Percentiles rank a stretch among this genome's conserved stretches.
phyloP scores from a whole-genome alignment of 2,797 vertebrate genomes.

The Pogonophryne albipinna region DNA sequence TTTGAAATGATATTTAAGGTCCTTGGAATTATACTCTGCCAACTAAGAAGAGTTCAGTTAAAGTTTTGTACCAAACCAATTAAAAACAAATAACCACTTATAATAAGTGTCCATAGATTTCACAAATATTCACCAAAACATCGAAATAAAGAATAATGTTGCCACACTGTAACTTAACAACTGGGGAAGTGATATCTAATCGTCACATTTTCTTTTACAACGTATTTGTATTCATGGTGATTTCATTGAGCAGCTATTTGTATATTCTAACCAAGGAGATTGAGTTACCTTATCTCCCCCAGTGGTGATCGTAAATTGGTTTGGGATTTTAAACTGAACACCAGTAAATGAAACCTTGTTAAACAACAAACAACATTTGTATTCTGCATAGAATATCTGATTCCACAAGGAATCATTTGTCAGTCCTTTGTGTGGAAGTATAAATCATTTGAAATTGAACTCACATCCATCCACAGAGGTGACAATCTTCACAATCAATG shows the following conservation, averaged over 20 bases:
- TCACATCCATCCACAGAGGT: neutral
- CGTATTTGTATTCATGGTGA: neutral
- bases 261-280: neutral
- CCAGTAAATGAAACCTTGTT: neutral
- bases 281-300: neutral
- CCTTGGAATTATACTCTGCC: neutral
- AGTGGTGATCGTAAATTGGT: neutral
- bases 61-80: neutral
- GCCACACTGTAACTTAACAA: too few relatives aligned
- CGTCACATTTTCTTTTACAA: too few relatives aligned
- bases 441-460: slow-evolving; percentile 4
- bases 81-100: neutral
- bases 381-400: neutral
- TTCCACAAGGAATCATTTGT: neutral
- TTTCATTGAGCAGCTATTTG: neutral
- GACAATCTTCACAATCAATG: neutral
- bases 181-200: too few relatives aligned
- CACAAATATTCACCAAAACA: too few relatives aligned
- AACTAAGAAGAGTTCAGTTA: neutral
- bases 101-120: neutral
- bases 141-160: too few relatives aligned
- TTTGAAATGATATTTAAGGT: slow-evolving; percentile 21
- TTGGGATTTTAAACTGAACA: too few relatives aligned
- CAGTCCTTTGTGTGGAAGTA: neutral
- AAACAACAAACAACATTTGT: neutral